Evolutionary conservation across 2,888 invertebrate species (phyloP), one percentile per base, ranked within the genome.

Genomic region (Peribatodes rhomboidaria): DNA sequence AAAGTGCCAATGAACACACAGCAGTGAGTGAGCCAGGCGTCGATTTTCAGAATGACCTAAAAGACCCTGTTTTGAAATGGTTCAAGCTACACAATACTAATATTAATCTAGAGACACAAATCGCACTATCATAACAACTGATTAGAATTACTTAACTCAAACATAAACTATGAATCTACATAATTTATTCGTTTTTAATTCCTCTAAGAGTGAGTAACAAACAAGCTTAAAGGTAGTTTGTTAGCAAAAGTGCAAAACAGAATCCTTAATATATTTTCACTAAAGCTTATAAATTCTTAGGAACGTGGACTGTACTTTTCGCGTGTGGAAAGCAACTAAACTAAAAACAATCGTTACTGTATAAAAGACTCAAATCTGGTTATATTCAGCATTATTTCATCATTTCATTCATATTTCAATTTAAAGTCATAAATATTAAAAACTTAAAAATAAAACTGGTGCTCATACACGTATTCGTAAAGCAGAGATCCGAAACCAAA

Each of bases 41-140:
- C 84, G 77, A 77, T 76, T 84, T 87, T 87, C 86, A 83, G 82
- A 78, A 75, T 73, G 81, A 86, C 79, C 85, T 88, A 90, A 90
- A 87, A 84, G 85, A 90, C 91, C 90, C 91, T 90, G 90, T 86
- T 78, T 70, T 56, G 33, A 67, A 73, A 74, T 73, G 66, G 67
- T 82, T 79, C 75, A 79, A 78, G 78, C 77, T 80, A 81, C 67
- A 76, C 65, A 69, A 69, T 71, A 76, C 76, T 82, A 79, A 76
- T 67, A 78, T 78, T 81, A 77, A 79, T 55, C 77, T 82, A 80
- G 68, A 75, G 78, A 82, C 77, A 82, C 78, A 72, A 68, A 69
- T 68, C 68, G 58, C 69, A 75, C 68, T 72, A 73, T 73, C 72
- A 72, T 67, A 70, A 64, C 58, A 71, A 57, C 44, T 72, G 72